These are phyloP conservation scores for Bombyx mori DNA, from an alignment of 1,140 invertebrate species.

Conservation along the genomic window ASM3026992v2 NC_085127.1:3884001-3884500, in stretches of 20 bases:
- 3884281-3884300: constrained; percentile 6
- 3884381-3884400: too few relatives aligned
- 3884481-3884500: too few relatives aligned
- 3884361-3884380: too few relatives aligned
- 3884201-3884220: constrained; percentile 1
- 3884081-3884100: background rate
- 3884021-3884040: too few relatives aligned
- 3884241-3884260: constrained; percentile 9
- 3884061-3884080: too few relatives aligned
- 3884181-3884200: constrained; percentile 1
- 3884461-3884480: too few relatives aligned
- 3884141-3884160: background rate
- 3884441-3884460: too few relatives aligned
- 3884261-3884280: constrained; percentile 16
- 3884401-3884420: too few relatives aligned
- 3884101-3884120: background rate
- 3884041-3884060: too few relatives aligned
- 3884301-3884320: constrained; percentile 12
- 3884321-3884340: background rate
- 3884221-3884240: constrained; percentile 9
- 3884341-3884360: background rate
- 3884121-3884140: too few relatives aligned
- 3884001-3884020: too few relatives aligned
- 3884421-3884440: too few relatives aligned
- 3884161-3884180: background rate